phyloP scores from a whole-genome alignment of 1,140 invertebrate genomes.

The Meloidogyne chitwoodi region DNA sequence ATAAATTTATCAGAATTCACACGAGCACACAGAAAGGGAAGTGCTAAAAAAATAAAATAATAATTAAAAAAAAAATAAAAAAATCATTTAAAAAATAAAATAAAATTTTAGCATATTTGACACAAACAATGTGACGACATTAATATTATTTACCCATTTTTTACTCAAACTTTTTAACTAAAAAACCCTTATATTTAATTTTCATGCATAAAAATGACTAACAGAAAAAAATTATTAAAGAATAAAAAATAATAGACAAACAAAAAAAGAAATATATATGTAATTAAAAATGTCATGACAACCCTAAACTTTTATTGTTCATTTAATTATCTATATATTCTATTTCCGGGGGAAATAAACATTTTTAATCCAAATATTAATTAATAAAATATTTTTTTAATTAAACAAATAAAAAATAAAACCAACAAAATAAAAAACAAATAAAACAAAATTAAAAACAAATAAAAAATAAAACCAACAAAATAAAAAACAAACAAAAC shows the following conservation, averaged over 20 bases:
- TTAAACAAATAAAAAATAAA: too few relatives aligned
- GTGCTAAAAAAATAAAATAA: not conserved
- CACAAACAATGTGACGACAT: too few relatives aligned
- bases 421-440: too few relatives aligned
- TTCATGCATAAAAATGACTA: too few relatives aligned
- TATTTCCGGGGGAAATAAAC: not conserved
- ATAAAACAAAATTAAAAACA: not conserved
- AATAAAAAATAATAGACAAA: not conserved
- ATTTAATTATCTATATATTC: not conserved
- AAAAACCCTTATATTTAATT: not conserved
- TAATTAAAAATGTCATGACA: not conserved
- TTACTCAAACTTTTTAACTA: not conserved
- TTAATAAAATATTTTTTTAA: not conserved
- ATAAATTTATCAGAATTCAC: constrained; percentile 18
- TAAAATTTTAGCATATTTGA: too few relatives aligned
- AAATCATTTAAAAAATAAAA: not conserved
- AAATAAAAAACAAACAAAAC: not conserved
- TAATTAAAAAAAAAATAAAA: not conserved
- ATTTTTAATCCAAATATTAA: too few relatives aligned
- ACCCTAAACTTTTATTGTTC: not conserved
- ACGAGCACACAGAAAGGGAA: not conserved
- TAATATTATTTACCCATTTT: not conserved
- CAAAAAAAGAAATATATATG: too few relatives aligned
- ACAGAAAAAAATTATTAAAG: not conserved
- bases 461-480: not conserved